A percentile compares a stretch with the other conserved stretches of the same genome.
phyloP scores from a whole-genome alignment of 2,113 vertebrate species.

The Petromus typicus region DNA sequence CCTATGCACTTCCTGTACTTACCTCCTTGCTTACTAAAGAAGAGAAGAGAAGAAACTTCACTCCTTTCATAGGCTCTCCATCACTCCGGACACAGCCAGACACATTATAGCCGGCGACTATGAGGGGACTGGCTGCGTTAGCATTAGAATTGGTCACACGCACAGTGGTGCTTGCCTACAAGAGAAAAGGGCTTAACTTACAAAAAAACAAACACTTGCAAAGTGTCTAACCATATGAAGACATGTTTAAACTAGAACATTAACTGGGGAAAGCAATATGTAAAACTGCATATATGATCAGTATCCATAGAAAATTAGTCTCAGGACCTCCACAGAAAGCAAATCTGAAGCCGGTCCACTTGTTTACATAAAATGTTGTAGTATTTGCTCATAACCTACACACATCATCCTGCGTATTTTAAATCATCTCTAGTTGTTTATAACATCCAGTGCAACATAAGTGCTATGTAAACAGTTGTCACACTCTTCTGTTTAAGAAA shows the following conservation, averaged over 20 bases:
- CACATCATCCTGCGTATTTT: neutral
- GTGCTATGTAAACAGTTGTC: neutral
- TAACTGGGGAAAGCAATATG: neutral
- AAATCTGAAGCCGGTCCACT: neutral
- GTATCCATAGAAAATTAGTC: neutral
- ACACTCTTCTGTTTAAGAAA: neutral
- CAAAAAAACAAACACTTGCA: neutral
- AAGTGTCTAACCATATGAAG: neutral
- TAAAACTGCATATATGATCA: neutral
- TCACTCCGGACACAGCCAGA: constrained; percentile 97
- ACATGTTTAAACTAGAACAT: neutral
- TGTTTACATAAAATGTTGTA: neutral
- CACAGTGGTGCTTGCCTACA: constrained; percentile 91
- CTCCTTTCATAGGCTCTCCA: constrained; percentile 98
- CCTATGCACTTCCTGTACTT: neutral
- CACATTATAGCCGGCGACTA: constrained; percentile 97
- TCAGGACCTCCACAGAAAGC: neutral
- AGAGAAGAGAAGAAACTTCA: constrained; percentile 98
- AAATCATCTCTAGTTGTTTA: neutral
- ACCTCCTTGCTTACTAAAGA: constrained; percentile 92
- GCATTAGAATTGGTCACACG: constrained; percentile 94
- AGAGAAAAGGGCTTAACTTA: constrained; percentile 21
- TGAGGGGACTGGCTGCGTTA: constrained; percentile 89
- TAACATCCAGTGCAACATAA: no score
- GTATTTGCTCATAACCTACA: neutral